phyloP scores from a whole-genome alignment of 2,113 vertebrate species.

The Anolis sagrei region DNA sequence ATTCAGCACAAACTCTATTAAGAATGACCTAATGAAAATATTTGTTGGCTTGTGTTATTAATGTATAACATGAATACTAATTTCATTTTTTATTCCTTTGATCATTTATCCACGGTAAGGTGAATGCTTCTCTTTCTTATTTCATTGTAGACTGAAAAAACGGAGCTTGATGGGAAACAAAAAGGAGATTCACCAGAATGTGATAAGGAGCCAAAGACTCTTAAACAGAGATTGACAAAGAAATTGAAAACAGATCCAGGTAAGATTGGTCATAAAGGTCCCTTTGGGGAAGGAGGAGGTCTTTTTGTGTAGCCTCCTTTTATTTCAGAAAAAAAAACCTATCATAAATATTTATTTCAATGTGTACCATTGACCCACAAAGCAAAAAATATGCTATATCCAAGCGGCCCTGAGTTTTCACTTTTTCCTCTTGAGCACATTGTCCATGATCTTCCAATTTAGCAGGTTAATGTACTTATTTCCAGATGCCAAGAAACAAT shows the following conservation, averaged over 20 bases:
- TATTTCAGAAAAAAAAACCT: neutral
- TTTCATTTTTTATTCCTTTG: neutral
- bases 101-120: neutral
- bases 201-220: conserved; percentile 48
- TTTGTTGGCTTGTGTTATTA: no score
- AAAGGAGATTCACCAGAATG: conserved; percentile 63
- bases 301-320: neutral
- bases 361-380: no score
- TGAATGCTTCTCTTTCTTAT: neutral
- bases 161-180: conserved; percentile 80
- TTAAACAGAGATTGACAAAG: conserved; percentile 78
- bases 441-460: neutral
- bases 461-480: conserved; percentile 47
- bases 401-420: neutral
- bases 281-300: conserved; percentile 31
- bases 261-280: conserved; percentile 60
- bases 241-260: conserved; percentile 78
- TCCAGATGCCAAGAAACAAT: conserved; percentile 82
- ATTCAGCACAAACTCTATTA: no score
- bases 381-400: neutral
- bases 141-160: conserved; percentile 78
- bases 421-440: neutral
- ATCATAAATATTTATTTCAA: no score
- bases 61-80: neutral
- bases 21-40: no score